Conservation (phyloP, 1,140 invertebrate species). For the Lordiphosa mommai region DNA sequence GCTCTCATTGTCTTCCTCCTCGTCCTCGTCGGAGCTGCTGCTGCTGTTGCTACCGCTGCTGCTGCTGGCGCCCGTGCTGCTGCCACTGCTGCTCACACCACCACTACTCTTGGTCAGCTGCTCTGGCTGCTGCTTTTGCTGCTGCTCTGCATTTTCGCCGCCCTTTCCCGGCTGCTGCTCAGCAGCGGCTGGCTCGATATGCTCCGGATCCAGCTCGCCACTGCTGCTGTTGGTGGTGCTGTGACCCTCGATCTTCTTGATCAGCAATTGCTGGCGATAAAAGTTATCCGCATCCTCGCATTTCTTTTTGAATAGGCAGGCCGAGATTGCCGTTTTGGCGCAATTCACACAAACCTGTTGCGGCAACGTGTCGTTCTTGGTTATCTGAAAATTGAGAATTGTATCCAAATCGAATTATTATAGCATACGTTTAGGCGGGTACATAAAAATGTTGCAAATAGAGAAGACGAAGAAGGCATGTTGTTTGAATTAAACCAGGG, state of each 20-base stretch:
- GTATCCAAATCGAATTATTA: too few relatives aligned
- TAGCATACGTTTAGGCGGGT: too few relatives aligned
- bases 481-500: too few relatives aligned
- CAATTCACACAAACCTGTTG: conserved; percentile 73
- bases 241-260: conserved; percentile 60
- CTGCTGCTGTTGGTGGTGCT: conserved; percentile 8
- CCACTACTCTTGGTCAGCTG: conserved; percentile 14
- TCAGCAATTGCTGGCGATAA: conserved; percentile 70
- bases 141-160: conserved; percentile 17
- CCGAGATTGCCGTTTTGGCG: conserved; percentile 70
- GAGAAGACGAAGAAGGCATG: too few relatives aligned
- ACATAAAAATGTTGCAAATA: too few relatives aligned
- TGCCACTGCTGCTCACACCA: conserved; percentile 29
- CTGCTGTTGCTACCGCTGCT: conserved; percentile 49
- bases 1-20: conserved; percentile 3
- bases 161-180: background rate
- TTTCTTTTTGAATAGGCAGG: conserved; percentile 72
- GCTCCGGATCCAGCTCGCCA: background rate
- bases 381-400: conserved; percentile 35
- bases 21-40: conserved; percentile 50
- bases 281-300: conserved; percentile 77
- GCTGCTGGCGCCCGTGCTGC: conserved; percentile 17
- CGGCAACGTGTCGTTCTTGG: conserved; percentile 69
- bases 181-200: background rate
- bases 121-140: conserved; percentile 17